Evolutionary conservation across 2,888 invertebrate genomes (phyloP), one percentile per base, ranked within the genome.

Genomic region (Zootermopsis nevadensis): DNA sequence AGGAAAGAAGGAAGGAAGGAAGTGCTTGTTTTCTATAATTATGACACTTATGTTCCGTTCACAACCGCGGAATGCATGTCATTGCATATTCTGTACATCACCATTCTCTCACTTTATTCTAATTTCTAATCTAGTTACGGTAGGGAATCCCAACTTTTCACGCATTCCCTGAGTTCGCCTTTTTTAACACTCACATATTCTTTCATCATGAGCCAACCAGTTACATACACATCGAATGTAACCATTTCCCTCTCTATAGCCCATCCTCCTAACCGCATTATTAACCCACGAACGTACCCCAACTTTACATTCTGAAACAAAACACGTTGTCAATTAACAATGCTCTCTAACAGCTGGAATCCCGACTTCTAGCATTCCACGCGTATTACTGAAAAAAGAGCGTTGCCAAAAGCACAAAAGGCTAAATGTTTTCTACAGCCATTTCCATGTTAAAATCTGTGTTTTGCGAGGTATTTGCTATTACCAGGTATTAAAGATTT

Each of bases 281-380:
- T 69, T 69, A 69, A 31, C 69, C 69, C 69, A 33, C 69, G 2
- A 69, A 31, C 69, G 31, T 69, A 19, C 69, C 69, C 69, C 33
- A 33, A 31, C 69, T 69, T 69, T 31, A 69, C 33, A 31, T 4
- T 15, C 33, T 31, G 7, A 2, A 69, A 31, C 69, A 69, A 69
- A 31, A 69, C 69, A 31, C 27, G 69, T 33, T 22, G 33, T 69
- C 31, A 69, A 69, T 69, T 69, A 69, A 69, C 69, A 30, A 31
- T 31, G 69, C 33, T 31, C 15, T 69, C 69, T 22, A 31, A 31
- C 31, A 69, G 69, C 33, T 69, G 31, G 31, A 69, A 69, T 69
- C 10, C 2, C 69, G 12, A n/a, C 42, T 48, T 8, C 42, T 15
- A 1, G 42, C 15, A 66, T 8, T 8, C 69, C 31, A 69, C 24